Evolutionary conservation across 2,888 invertebrate genomes (phyloP).

Genomic region (Ectemnius lituratus): DNA sequence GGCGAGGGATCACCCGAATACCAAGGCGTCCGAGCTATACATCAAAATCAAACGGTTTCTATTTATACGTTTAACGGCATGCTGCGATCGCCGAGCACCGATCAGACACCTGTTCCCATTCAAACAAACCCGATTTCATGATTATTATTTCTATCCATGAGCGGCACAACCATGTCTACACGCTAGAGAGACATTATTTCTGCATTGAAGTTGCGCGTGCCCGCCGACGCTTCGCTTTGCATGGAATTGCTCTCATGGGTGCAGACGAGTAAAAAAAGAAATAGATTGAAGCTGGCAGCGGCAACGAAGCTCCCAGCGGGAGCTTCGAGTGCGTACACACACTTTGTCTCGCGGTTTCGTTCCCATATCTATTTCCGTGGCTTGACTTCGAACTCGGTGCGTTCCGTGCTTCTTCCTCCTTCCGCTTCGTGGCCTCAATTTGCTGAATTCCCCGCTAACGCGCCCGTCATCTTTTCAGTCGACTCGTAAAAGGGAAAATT

Average conservation of each 20-base stretch:
- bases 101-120: constrained; percentile 68
- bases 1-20: constrained; percentile 60
- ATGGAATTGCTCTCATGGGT: not conserved
- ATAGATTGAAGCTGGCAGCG: not conserved
- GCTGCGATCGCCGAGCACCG: constrained; percentile 59
- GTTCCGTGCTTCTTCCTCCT: constrained; percentile 41
- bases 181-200: constrained; percentile 27
- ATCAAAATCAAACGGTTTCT: constrained; percentile 74
- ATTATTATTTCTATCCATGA: constrained; percentile 56
- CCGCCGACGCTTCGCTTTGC: not conserved
- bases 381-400: constrained; percentile 40
- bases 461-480: constrained; percentile 38
- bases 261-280: not conserved
- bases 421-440: constrained; percentile 56
- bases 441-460: constrained; percentile 49
- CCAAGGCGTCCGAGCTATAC: constrained; percentile 65
- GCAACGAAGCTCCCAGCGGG: not conserved
- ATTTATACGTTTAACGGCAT: constrained; percentile 69
- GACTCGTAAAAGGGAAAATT: constrained; percentile 28
- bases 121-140: constrained; percentile 54
- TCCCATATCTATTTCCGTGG: constrained; percentile 35
- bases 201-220: not conserved
- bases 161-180: constrained; percentile 24
- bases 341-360: constrained; percentile 19
- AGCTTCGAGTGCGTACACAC: constrained; percentile 7